Base-by-base conservation (phyloP, 2,113 vertebrate genomes). In the Passerina amoena region DNA sequence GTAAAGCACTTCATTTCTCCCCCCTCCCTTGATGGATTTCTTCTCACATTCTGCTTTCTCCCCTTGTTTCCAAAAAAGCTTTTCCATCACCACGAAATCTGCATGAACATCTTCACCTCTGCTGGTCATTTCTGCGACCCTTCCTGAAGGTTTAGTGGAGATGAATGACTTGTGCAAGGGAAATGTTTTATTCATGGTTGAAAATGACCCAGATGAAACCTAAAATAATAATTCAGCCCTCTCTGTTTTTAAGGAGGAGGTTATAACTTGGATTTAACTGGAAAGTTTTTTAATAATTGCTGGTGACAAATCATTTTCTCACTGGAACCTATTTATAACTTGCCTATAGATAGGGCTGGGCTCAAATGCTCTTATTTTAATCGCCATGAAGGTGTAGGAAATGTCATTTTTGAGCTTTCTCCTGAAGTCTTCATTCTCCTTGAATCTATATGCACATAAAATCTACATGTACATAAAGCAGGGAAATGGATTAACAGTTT, bases 181-280 rank as follows among this genome's bases (percentile, higher is more conserved):
- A 94, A 86, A 97, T 96, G 88, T 97, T 96, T 96, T 96, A 96
- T 96, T 97, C 93, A 96, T 96, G 76, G 2, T 40, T 10, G 37
- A 88, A 96, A 95, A 88, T 78, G 94, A 95, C 92, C 88, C 64
- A 94, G 86, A 51, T 54, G 93, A 75, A 96, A 79, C 68, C 60
- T 79, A 48, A 96, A 86, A 90, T 53, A 86, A 95, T 94, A 91
- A 95, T 78, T 96, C 93, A 87, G 30, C 57, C 48, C 40, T 61
- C 80, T 56, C 61, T 86, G 77, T 60, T 92, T 83, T 81, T 60
- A 81, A 88, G 59, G 10, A 27, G 86, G 51, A 38, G 22, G 21
- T 47, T 81, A 4, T 38, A 28, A n/a, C 72, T 93, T 56, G 72
- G 66, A 77, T 94, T 93, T 77, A 93, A 64, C 59, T 23, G 45